Conservation (phyloP, 2,113 vertebrate genomes). For the Grammomys dolichurus region DNA sequence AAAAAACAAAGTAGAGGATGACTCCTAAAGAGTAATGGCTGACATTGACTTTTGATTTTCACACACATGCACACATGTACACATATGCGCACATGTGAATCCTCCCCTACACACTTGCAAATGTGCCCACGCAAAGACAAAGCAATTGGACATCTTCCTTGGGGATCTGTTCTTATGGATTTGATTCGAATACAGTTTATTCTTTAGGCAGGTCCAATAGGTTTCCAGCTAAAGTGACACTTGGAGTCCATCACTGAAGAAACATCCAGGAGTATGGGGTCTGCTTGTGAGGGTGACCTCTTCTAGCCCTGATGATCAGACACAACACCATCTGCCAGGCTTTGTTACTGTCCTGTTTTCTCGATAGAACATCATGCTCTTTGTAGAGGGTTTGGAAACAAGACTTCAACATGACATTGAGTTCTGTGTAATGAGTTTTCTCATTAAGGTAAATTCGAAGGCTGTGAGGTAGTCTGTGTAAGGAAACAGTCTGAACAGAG, state of each 20-base stretch:
- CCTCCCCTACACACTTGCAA: neutral
- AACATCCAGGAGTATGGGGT: neutral
- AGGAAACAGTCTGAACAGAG: neutral
- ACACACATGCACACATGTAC: too few relatives aligned
- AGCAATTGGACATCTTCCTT: neutral
- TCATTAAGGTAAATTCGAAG: neutral
- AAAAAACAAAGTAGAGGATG: neutral
- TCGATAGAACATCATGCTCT: neutral
- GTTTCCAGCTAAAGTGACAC: neutral
- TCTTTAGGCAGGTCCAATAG: neutral
- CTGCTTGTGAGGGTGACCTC: neutral
- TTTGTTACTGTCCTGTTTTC: neutral
- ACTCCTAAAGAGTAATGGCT: neutral
- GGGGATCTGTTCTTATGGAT: neutral
- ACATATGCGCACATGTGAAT: neutral
- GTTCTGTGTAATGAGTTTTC: constrained; percentile 17
- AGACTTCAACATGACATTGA: constrained; percentile 11
- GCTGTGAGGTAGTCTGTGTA: neutral
- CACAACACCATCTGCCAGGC: neutral
- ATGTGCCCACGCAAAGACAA: neutral
- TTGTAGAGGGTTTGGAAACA: constrained; percentile 57
- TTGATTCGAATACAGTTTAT: neutral
- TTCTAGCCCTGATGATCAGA: neutral
- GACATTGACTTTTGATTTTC: neutral
- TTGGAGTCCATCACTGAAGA: neutral